A percentile compares a stretch with the other conserved stretches of the same genome.
These are phyloP conservation scores for Trichacis sp. DNA, from an alignment of 2,888 invertebrate genomes.

Conservation along the genomic window DNA sequence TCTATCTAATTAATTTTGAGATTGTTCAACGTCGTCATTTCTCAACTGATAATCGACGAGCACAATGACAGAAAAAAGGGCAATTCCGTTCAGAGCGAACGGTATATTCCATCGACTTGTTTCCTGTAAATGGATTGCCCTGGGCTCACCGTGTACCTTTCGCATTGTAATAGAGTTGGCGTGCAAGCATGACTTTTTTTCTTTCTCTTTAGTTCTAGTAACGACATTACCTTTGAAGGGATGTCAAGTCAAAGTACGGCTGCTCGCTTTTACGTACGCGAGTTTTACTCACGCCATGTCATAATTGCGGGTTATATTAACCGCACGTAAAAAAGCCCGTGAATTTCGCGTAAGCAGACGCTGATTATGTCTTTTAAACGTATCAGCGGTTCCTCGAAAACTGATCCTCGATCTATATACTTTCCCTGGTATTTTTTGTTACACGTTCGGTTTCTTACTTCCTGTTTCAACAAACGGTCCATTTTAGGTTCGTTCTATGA, in stretches of 20 bases:
- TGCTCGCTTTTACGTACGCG: constrained; percentile 46
- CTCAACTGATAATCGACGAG: constrained; percentile 27
- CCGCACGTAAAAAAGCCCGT: constrained; percentile 48
- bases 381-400: constrained; percentile 40
- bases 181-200: constrained; percentile 12
- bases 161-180: constrained; percentile 12
- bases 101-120: constrained; percentile 22
- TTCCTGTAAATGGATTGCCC: constrained; percentile 17
- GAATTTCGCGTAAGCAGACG: constrained; percentile 47
- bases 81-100: constrained; percentile 33
- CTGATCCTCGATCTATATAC: constrained; percentile 7
- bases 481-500: background rate
- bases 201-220: constrained; percentile 17
- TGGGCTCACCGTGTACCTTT: constrained; percentile 17
- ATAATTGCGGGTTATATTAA: constrained; percentile 55
- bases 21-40: constrained; percentile 17
- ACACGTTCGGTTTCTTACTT: constrained; percentile 21
- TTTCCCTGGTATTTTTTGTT: constrained; percentile 30
- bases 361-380: constrained; percentile 50
- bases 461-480: constrained; percentile 19
- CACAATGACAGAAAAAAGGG: constrained; percentile 39
- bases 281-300: constrained; percentile 49
- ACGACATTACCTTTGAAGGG: constrained; percentile 39
- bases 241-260: constrained; percentile 48
- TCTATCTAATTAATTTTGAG: constrained; percentile 25